Evolutionary conservation across 2,113 vertebrate species (phyloP).

Genomic region (Serinus canaria): DNA sequence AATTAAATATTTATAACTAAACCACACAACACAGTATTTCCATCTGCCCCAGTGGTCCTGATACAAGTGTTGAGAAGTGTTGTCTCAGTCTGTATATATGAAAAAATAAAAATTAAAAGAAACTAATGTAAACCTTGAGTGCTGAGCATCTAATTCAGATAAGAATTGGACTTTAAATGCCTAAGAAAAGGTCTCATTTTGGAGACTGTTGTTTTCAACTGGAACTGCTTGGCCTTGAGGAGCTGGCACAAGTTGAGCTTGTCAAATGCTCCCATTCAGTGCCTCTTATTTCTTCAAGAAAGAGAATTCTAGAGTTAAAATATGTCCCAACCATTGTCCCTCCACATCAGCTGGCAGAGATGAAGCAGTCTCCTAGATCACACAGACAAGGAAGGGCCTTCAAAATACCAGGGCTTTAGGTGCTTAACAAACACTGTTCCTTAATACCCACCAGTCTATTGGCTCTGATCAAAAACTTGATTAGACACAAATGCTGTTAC

Average conservation of each 20-base stretch:
- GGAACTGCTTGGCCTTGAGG: neutral
- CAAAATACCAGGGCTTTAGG: neutral
- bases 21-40: neutral
- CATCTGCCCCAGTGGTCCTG: neutral
- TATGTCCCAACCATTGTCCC: neutral
- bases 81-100: neutral
- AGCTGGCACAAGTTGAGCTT: neutral
- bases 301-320: neutral
- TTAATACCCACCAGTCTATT: neutral
- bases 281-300: neutral
- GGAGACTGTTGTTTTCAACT: neutral
- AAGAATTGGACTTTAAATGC: neutral
- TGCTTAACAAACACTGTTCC: neutral
- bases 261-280: neutral
- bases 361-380: neutral
- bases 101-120: neutral
- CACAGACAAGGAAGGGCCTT: neutral
- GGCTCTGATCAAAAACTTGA: neutral
- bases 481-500: neutral
- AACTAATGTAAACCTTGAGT: neutral
- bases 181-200: neutral
- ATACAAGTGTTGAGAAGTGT: neutral
- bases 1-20: constrained; percentile 8
- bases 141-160: neutral
- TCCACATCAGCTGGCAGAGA: neutral